Conservation (phyloP, 1,140 invertebrate species). For the Drosophila ambigua region DNA sequence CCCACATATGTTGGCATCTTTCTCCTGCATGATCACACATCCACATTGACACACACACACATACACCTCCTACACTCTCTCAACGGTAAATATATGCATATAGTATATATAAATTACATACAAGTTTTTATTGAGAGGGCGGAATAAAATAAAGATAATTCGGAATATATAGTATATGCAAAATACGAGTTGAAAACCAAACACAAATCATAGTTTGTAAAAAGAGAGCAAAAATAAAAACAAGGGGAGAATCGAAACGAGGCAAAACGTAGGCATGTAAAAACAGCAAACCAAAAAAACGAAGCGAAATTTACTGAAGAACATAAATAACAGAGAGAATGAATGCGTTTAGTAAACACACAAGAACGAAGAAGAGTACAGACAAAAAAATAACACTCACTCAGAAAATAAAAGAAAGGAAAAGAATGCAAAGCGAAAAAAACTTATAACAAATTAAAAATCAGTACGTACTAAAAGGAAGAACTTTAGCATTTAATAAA, state of each 20-base stretch:
- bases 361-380: neutral
- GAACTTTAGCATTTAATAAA: slow-evolving; percentile 71
- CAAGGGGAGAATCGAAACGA: neutral
- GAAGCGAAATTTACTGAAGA: slow-evolving; percentile 20
- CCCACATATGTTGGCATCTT: neutral
- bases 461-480: slow-evolving; percentile 58
- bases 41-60: slow-evolving; percentile 2
- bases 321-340: slow-evolving; percentile 8
- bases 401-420: slow-evolving; percentile 1
- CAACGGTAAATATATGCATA: slow-evolving; percentile 22
- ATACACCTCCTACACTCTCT: slow-evolving; percentile 3
- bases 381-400: slow-evolving; percentile 3
- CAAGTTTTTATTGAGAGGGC: slow-evolving; percentile 41
- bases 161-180: slow-evolving; percentile 10
- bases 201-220: slow-evolving; percentile 76
- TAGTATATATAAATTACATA: slow-evolving; percentile 12
- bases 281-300: slow-evolving; percentile 48
- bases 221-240: slow-evolving; percentile 11
- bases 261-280: slow-evolving; percentile 55
- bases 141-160: too few relatives aligned
- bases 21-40: slow-evolving; percentile 1
- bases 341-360: slow-evolving; percentile 20
- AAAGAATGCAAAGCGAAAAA: neutral
- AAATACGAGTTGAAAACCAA: slow-evolving; percentile 54
- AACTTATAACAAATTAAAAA: slow-evolving; percentile 48